phyloP scores from a whole-genome alignment of 2,888 invertebrate species.

The Barypeithes pellucidus region DNA sequence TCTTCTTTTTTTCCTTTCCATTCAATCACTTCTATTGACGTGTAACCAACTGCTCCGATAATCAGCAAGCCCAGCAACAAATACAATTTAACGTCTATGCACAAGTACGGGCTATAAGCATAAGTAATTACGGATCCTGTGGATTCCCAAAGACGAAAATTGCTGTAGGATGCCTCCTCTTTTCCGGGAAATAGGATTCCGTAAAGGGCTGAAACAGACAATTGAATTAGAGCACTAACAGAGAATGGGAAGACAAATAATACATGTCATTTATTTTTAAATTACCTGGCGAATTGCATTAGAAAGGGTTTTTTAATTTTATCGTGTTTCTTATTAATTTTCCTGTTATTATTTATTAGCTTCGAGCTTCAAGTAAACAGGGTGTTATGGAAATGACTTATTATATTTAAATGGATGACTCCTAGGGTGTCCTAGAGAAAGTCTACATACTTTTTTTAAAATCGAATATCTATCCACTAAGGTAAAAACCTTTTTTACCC shows the following conservation, averaged over 20 bases:
- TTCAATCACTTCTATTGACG: constrained; percentile 77
- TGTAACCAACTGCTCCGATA: constrained; percentile 84
- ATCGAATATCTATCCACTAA: too few species aligned
- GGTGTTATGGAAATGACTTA: too few species aligned
- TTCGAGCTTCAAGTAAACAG: too few species aligned
- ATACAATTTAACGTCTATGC: constrained; percentile 82
- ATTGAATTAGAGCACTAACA: constrained; percentile 17
- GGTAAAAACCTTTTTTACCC: too few species aligned
- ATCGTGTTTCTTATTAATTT: too few species aligned
- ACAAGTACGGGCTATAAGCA: constrained; percentile 83
- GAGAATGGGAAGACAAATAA: constrained; percentile 1
- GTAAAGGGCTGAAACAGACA: constrained; percentile 78
- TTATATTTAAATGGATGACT: too few species aligned
- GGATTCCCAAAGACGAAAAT: constrained; percentile 94
- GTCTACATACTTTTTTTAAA: too few species aligned
- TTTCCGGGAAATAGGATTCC: constrained; percentile 89
- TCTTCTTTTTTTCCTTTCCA: constrained; percentile 66
- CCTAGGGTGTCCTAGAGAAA: too few species aligned
- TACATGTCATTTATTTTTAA: constrained; percentile 5
- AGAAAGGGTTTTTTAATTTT: background rate
- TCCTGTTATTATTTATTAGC: too few species aligned
- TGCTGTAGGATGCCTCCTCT: constrained; percentile 93
- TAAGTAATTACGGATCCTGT: constrained; percentile 92
- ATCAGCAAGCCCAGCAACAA: constrained; percentile 79
- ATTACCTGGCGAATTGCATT: background rate